A percentile compares a stretch with the other conserved stretches of the same genome.
Conservation (phyloP, 2,113 vertebrate genomes). For the Agapornis roseicollis region DNA sequence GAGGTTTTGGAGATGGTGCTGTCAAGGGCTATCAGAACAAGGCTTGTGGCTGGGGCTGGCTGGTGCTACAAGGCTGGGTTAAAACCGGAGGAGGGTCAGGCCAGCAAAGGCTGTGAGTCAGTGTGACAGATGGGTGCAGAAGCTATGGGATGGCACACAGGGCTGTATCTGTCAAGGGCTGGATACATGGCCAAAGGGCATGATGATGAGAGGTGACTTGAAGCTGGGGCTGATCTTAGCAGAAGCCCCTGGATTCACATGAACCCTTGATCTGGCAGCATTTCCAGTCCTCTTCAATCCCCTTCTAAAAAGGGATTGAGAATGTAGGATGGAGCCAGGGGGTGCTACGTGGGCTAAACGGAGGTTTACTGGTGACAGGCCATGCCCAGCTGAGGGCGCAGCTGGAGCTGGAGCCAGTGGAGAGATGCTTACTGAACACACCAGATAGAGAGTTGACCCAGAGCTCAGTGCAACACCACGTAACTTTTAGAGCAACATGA, state of each 20-base stretch:
- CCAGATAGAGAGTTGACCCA: not conserved
- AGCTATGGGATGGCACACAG: rapidly evolving
- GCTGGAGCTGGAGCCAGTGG: not conserved
- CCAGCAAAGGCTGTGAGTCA: not conserved
- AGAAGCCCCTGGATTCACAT: rapidly evolving
- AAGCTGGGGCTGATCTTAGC: not conserved
- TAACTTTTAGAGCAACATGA: not conserved
- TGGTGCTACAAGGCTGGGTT: not conserved
- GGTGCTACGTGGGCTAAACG: not conserved
- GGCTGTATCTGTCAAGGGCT: not conserved
- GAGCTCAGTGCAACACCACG: not conserved
- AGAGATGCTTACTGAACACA: not conserved
- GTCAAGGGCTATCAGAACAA: no score
- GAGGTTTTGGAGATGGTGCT: not conserved
- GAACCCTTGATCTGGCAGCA: not conserved
- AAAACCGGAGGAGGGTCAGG: not conserved
- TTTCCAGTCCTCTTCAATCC: not conserved
- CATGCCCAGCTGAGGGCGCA: not conserved
- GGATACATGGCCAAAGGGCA: rapidly evolving
- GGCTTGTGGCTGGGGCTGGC: not conserved
- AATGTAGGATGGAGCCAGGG: not conserved
- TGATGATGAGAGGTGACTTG: not conserved
- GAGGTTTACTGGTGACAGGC: not conserved
- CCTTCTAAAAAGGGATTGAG: not conserved
- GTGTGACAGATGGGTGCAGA: not conserved